Evolutionary conservation across 2,113 vertebrate genomes (phyloP).

Genomic region (Lota lota): DNA sequence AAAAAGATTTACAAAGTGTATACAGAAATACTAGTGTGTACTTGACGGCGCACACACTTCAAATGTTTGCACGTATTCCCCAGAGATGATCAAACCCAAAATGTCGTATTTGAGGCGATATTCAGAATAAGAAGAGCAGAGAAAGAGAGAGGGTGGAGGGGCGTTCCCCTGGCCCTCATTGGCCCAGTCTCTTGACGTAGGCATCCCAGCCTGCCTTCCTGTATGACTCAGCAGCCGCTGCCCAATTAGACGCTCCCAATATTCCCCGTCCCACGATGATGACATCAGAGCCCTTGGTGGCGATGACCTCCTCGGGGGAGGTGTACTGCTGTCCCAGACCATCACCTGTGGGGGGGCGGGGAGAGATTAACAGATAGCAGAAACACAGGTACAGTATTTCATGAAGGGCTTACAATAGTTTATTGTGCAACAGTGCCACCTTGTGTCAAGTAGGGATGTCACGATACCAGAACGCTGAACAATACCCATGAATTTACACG

Average conservation of each 20-base stretch:
- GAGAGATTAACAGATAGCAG: background rate
- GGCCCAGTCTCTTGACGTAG: conserved; percentile 74
- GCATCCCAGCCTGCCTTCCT: conserved; percentile 86
- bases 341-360: conserved; percentile 75
- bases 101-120: background rate
- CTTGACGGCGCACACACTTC: too few relatives aligned
- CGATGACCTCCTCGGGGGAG: conserved; percentile 83
- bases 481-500: too few relatives aligned
- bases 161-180: conserved; percentile 7
- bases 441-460: conserved; percentile 21
- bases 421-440: conserved; percentile 36
- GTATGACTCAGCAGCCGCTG: conserved; percentile 82
- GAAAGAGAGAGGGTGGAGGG: background rate
- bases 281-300: conserved; percentile 83
- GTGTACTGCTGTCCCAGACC: conserved; percentile 87
- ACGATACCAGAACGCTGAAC: too few relatives aligned
- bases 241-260: conserved; percentile 70
- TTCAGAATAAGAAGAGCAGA: background rate
- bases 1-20: too few relatives aligned
- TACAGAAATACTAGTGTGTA: too few relatives aligned
- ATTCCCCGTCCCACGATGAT: conserved; percentile 95
- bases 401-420: background rate
- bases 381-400: background rate
- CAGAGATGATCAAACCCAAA: too few relatives aligned
- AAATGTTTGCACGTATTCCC: too few relatives aligned